Conservation (phyloP, 2,888 invertebrate genomes). For the Andrena minutula region DNA sequence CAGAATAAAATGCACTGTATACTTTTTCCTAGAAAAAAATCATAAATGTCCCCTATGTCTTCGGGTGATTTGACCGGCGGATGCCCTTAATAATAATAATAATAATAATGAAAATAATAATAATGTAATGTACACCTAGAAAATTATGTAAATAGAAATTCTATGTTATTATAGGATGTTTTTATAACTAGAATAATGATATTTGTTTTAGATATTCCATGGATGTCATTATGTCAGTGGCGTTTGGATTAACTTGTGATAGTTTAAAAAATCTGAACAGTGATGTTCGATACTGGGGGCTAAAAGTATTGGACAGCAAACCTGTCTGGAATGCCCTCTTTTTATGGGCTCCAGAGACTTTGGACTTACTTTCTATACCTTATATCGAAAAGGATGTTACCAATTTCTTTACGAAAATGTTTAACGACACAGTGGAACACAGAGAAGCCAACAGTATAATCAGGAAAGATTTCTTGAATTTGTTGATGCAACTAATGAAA, state of each 20-base stretch:
- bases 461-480: slow-evolving; percentile 82
- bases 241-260: slow-evolving; percentile 79
- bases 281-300: slow-evolving; percentile 78
- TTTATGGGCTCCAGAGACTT: slow-evolving; percentile 73
- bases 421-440: slow-evolving; percentile 79
- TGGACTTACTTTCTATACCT: slow-evolving; percentile 74
- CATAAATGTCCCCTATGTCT: no score
- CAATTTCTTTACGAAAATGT: slow-evolving; percentile 80
- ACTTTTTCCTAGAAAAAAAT: no score
- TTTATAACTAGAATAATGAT: no score
- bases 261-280: slow-evolving; percentile 74
- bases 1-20: no score
- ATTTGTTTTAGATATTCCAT: slow-evolving; percentile 70
- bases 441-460: slow-evolving; percentile 77
- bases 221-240: slow-evolving; percentile 78
- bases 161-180: no score
- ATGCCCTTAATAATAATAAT: no score
- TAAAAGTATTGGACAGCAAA: slow-evolving; percentile 66
- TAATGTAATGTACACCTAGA: no score
- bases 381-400: slow-evolving; percentile 68
- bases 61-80: no score
- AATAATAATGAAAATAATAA: no score
- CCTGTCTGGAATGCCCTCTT: slow-evolving; percentile 60
- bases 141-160: no score
- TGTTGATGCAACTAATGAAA: slow-evolving; percentile 81